Evolutionary conservation across 2,797 vertebrate species (phyloP).

Genomic region (Rhinichthys osculus): DNA sequence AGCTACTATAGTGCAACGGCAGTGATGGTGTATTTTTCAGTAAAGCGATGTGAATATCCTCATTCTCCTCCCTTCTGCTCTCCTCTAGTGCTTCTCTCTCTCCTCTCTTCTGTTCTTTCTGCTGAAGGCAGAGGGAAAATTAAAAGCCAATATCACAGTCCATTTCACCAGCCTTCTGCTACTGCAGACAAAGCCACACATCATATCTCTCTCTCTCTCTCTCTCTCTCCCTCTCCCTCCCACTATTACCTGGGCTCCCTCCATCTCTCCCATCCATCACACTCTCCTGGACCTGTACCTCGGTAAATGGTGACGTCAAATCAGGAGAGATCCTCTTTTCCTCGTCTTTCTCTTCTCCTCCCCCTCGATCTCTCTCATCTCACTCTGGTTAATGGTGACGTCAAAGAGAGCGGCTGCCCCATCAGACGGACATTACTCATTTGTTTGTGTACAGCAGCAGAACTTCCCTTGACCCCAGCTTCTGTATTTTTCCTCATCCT

Average conservation of each 20-base stretch:
- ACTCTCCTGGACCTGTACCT: constrained; percentile 58
- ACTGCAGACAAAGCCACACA: constrained; percentile 52
- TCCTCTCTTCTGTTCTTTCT: constrained; percentile 28
- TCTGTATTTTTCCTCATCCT: background rate
- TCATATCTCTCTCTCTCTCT: constrained; percentile 17
- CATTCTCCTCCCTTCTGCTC: background rate
- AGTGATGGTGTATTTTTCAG: constrained; percentile 37
- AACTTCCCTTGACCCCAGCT: constrained; percentile 23
- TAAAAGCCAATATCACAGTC: constrained; percentile 64
- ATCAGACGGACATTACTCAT: constrained; percentile 42
- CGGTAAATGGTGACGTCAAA: constrained; percentile 65
- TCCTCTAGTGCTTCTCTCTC: constrained; percentile 43
- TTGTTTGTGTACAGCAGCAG: constrained; percentile 1
- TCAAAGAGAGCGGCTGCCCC: constrained; percentile 31
- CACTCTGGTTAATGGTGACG: constrained; percentile 29
- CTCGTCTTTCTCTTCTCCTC: constrained; percentile 7
- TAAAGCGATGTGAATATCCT: constrained; percentile 47
- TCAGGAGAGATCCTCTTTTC: constrained; percentile 39
- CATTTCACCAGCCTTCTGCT: constrained; percentile 60
- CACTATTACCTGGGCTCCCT: constrained; percentile 22
- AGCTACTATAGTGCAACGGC: background rate
- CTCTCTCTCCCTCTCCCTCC: constrained; percentile 13
- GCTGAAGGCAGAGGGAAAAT: constrained; percentile 58
- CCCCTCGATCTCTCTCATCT: constrained; percentile 12
- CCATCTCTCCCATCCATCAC: constrained; percentile 44